A percentile compares a stretch with the other conserved stretches of the same genome.
phyloP scores from a whole-genome alignment of 1,140 invertebrate genomes.

The Camponotus pennsylvanicus region DNA sequence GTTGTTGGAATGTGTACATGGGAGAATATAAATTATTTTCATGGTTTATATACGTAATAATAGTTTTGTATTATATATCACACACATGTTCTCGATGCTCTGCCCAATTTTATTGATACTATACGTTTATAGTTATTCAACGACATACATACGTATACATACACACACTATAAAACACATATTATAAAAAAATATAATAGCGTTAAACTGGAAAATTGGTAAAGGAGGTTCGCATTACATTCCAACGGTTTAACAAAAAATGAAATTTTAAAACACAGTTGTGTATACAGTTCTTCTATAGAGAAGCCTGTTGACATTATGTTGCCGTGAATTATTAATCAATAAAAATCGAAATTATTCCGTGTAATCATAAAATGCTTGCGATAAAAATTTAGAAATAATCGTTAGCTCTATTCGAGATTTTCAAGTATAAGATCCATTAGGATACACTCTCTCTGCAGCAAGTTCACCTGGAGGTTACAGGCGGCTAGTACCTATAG shows the following conservation, averaged over 20 bases:
- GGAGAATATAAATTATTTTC: not conserved
- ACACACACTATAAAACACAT: too few relatives aligned
- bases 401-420: constrained; percentile 45
- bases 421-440: constrained; percentile 60
- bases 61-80: constrained; percentile 19
- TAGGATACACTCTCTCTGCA: constrained; percentile 71
- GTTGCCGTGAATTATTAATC: not conserved
- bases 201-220: not conserved
- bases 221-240: not conserved
- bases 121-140: not conserved
- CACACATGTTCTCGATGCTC: too few relatives aligned
- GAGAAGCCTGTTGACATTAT: not conserved
- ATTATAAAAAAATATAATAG: not conserved
- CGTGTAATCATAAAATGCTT: not conserved
- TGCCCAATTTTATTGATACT: not conserved
- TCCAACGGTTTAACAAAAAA: not conserved
- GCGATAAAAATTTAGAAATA: not conserved
- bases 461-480: constrained; percentile 80
- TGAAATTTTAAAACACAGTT: not conserved
- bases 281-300: not conserved
- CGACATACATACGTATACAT: not conserved
- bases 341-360: not conserved
- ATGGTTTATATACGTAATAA: constrained; percentile 52
- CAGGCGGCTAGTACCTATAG: constrained; percentile 82
- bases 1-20: too few relatives aligned